These are phyloP conservation scores for Cisticola juncidis DNA, from an alignment of 2,113 vertebrate genomes.

Conservation along the genomic window DNA sequence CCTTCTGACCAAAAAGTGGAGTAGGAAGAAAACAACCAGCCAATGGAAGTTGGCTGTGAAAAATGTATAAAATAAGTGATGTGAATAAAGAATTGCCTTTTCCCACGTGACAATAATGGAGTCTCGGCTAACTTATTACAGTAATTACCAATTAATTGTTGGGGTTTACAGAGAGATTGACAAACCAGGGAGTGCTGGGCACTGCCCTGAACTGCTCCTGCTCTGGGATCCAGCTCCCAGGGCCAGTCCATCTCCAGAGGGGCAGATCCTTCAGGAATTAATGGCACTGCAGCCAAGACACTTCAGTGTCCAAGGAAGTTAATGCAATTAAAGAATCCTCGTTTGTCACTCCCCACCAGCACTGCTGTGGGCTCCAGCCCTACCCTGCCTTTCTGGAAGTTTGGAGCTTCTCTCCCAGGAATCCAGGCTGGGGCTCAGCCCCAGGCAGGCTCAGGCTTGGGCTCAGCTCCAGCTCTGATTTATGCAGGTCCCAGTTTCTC, in stretches of 20 bases:
- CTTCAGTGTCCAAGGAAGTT: not conserved
- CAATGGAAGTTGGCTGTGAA: too few species aligned
- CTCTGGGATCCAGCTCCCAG: not conserved
- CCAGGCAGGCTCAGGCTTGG: not conserved
- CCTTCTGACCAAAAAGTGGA: too few species aligned
- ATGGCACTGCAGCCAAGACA: accelerated
- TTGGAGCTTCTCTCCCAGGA: not conserved
- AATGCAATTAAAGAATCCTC: accelerated
- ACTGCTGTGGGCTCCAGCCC: not conserved
- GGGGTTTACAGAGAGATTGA: not conserved
- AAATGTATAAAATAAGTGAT: too few species aligned
- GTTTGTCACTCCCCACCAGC: not conserved
- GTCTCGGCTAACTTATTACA: too few species aligned
- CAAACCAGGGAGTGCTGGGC: not conserved
- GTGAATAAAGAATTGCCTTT: too few species aligned
- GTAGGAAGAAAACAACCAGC: too few species aligned
- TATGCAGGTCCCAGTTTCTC: not conserved
- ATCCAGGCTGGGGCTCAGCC: accelerated
- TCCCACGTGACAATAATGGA: too few species aligned
- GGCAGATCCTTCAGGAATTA: not conserved
- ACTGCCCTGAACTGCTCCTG: not conserved
- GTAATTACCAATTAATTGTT: not conserved
- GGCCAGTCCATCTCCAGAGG: accelerated
- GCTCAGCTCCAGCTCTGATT: accelerated
- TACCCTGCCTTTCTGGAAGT: accelerated